Conservation (phyloP, 2,113 vertebrate species). For the Neodon shergylaensis region DNA sequence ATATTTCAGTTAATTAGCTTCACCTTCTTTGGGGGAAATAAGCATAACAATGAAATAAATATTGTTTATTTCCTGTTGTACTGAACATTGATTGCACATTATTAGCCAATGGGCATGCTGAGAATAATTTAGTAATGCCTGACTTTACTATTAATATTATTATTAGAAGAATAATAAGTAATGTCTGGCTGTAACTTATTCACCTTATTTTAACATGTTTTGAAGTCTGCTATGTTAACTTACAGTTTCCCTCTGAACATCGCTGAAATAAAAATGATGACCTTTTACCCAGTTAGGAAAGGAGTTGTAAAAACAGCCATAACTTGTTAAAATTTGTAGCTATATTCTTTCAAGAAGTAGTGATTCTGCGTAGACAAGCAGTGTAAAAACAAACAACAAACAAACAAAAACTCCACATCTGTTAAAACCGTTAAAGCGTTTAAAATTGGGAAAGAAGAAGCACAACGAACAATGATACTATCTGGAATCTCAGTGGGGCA, state of each 20-base stretch:
- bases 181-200: not conserved
- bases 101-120: not conserved
- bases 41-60: not conserved
- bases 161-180: too few relatives aligned
- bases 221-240: not conserved
- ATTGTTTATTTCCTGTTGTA: not conserved
- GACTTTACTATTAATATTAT: too few relatives aligned
- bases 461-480: not conserved
- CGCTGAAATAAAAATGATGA: conserved; percentile 11
- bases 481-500: not conserved
- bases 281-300: not conserved
- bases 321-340: not conserved
- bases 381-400: not conserved
- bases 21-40: not conserved
- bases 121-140: not conserved
- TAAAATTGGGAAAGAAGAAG: not conserved
- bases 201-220: conserved; percentile 2
- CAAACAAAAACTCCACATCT: not conserved
- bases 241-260: not conserved
- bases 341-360: not conserved
- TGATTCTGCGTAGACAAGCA: not conserved
- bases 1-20: not conserved
- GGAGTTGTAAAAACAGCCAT: not conserved
- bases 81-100: not conserved
- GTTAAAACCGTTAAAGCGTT: not conserved